phyloP scores from a whole-genome alignment of 2,797 vertebrate genomes.

The Dendrocincla fuliginosa region DNA sequence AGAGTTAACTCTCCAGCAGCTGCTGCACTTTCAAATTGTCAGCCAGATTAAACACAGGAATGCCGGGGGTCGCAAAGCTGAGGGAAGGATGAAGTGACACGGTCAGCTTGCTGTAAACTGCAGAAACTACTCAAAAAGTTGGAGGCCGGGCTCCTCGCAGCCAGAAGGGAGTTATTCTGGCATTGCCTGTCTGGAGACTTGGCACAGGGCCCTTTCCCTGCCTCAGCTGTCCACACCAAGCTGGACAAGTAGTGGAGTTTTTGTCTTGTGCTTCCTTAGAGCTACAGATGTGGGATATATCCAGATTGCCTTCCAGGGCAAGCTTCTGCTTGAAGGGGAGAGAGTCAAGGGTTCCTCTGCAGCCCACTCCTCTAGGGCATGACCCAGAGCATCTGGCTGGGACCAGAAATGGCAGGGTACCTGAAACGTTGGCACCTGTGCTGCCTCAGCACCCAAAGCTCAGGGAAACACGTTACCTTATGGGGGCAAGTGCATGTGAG shows the following conservation, averaged over 20 bases:
- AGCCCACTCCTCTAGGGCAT: not conserved
- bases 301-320: not conserved
- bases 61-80: not conserved
- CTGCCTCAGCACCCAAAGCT: not conserved
- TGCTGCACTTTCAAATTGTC: not conserved
- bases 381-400: not conserved
- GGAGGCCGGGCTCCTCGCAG: accelerated
- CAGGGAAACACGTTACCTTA: not conserved
- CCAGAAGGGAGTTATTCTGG: not conserved
- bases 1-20: constrained; percentile 34
- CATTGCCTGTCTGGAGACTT: not conserved
- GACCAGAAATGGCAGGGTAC: accelerated
- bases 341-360: not conserved
- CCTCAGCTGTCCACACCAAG: not conserved
- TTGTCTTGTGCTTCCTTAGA: not conserved
- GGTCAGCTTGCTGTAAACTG: not conserved
- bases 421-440: accelerated
- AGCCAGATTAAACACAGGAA: constrained; percentile 37
- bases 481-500: accelerated
- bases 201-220: not conserved
- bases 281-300: accelerated
- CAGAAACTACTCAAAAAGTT: not conserved
- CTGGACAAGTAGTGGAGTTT: not conserved
- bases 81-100: not conserved
- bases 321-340: not conserved